These are phyloP conservation scores for Apodemus agrarius DNA, from an alignment of 2,797 vertebrate species.

Conservation along the genomic window DNA sequence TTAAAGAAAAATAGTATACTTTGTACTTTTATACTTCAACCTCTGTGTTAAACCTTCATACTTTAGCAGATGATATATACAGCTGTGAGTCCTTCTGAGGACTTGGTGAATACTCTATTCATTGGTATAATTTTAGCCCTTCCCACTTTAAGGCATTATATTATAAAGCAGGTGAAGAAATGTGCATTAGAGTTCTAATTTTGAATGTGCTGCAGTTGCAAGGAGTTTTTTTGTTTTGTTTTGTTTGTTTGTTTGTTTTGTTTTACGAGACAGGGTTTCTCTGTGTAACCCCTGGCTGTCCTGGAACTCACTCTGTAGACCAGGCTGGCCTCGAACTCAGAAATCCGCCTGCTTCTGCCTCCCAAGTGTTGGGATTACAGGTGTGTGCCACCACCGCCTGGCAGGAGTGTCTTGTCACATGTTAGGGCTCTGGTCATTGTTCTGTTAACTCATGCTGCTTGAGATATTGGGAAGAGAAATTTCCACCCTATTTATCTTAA, in stretches of 20 bases:
- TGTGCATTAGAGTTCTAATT: constrained; percentile 6
- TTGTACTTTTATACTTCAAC: background rate
- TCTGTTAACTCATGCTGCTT: background rate
- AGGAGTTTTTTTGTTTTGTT: background rate
- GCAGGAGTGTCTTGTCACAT: too few relatives aligned
- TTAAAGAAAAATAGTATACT: background rate
- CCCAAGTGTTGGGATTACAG: too few relatives aligned
- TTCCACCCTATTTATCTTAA: constrained; percentile 26
- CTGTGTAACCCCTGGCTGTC: too few relatives aligned
- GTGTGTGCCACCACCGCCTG: too few relatives aligned
- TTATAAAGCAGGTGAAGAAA: background rate
- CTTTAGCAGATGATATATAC: background rate
- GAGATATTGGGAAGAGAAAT: constrained; percentile 10
- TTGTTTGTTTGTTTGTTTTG: too few relatives aligned
- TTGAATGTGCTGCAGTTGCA: constrained; percentile 7
- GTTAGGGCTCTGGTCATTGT: background rate
- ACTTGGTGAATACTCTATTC: constrained; percentile 30
- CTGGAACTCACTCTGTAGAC: too few relatives aligned
- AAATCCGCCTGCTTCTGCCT: too few relatives aligned
- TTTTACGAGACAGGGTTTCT: too few relatives aligned
- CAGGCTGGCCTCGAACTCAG: too few relatives aligned
- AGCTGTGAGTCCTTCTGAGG: background rate
- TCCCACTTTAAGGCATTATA: background rate
- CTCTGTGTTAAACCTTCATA: background rate
- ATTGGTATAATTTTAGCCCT: constrained; percentile 13